Percentiles rank a stretch among this genome's conserved stretches.
phyloP scores from a whole-genome alignment of 2,888 invertebrate genomes.

The Liopterus haemorrhoidalis region DNA sequence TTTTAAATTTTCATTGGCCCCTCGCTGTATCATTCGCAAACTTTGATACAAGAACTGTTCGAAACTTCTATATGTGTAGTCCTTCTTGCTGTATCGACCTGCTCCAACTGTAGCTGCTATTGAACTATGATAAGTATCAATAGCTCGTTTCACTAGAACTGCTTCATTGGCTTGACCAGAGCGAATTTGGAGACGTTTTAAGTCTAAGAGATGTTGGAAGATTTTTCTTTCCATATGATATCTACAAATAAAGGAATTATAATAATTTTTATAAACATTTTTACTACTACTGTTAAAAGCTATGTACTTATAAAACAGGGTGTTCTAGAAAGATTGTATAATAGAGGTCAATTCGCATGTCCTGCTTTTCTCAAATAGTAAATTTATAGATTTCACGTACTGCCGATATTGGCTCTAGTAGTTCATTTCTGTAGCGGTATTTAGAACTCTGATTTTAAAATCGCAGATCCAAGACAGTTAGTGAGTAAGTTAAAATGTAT shows the following conservation, averaged over 20 bases:
- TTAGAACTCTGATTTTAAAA: too few relatives aligned
- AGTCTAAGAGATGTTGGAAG: conserved; percentile 86
- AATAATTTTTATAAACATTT: background rate
- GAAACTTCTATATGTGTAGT: conserved; percentile 69
- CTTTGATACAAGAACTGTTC: conserved; percentile 86
- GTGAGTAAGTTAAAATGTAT: too few relatives aligned
- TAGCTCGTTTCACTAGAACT: conserved; percentile 78
- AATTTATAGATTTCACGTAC: too few relatives aligned
- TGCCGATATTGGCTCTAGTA: too few relatives aligned
- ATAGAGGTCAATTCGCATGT: too few relatives aligned
- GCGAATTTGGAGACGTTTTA: conserved; percentile 87
- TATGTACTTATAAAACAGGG: too few relatives aligned
- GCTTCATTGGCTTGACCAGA: conserved; percentile 84
- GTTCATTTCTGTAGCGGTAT: too few relatives aligned
- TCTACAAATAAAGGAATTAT: conserved; percentile 46
- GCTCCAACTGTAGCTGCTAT: conserved; percentile 61
- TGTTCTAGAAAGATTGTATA: too few relatives aligned
- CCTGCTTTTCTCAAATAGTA: too few relatives aligned
- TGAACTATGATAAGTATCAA: conserved; percentile 75
- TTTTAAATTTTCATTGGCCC: conserved; percentile 57
- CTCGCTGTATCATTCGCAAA: conserved; percentile 68
- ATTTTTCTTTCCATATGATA: conserved; percentile 88
- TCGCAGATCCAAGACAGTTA: too few relatives aligned
- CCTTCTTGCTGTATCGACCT: conserved; percentile 59
- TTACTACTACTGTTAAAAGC: too few relatives aligned